Evolutionary conservation across 1,140 invertebrate species (phyloP), one percentile per base, ranked within the genome.

Genomic region (Drosophila pruinosa): DNA sequence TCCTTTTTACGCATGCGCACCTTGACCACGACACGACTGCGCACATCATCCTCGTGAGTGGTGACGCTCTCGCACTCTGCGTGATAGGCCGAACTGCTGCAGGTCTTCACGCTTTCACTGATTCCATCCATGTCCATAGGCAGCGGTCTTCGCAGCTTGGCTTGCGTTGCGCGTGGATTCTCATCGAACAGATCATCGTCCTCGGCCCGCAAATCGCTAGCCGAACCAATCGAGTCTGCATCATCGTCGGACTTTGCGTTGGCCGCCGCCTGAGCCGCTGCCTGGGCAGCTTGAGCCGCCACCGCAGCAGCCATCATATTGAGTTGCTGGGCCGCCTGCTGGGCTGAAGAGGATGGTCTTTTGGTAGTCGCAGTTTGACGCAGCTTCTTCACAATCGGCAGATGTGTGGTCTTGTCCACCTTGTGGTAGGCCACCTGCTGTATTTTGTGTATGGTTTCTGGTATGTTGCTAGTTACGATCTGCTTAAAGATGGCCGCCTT

Each of bases 191-290:
- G 89, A 28, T 93, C 93, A 58, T 94, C 93, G 63, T 94, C 94
- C 61, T 94, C 92, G 5, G 93, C 93, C 47, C 94, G 93, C 6
- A 96, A 90, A 91, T 96, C 95, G 79, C 94, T 95, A 0, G 95
- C 95, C 0, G 95, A 96, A 1, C 95, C 95, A 47, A 96, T 96
- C 0, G 95, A 95, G 77, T 96, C 95, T 0, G 79, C 89, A 64
- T 95, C 94, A 67, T 90, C 48, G 57, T 92, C 80, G 36, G 91
- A 45, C 79, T 92, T 36, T n/a, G 79, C 53, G 89, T 76, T 38
- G 12, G 48, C 67, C 14, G 53, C 39, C 10, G 78, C 78, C 22
- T 65, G 43, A 1, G 63, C 75, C 1, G 69, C 67, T 3, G 73
- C 89, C 17, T 85, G 75, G 2, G 90, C 80, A 4, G 90, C 80